Conservation (phyloP, 2,797 vertebrate genomes). For the Clarias pachynema region DNA sequence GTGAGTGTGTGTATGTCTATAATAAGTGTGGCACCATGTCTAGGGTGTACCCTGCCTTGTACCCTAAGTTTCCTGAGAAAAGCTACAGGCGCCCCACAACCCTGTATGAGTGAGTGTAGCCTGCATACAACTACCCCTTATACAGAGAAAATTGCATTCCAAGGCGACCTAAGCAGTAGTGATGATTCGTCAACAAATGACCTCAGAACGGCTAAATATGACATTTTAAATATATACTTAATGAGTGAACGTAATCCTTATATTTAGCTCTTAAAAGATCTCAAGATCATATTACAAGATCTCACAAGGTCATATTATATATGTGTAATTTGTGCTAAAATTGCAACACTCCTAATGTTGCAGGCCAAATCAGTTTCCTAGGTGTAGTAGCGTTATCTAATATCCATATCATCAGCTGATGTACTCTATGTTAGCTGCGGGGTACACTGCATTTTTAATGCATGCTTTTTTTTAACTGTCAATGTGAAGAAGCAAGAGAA, state of each 20-base stretch:
- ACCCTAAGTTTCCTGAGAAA: too few relatives aligned
- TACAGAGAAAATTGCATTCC: background rate
- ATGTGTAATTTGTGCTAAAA: background rate
- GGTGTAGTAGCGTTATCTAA: background rate
- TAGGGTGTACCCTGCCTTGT: too few relatives aligned
- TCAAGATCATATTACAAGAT: too few relatives aligned
- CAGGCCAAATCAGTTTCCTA: background rate
- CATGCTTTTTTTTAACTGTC: background rate
- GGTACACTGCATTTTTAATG: constrained; percentile 3
- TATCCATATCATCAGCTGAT: background rate
- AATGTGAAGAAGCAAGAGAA: background rate
- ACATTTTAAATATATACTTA: background rate
- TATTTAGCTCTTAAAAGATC: background rate
- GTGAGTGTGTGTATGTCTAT: too few relatives aligned
- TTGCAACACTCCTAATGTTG: background rate
- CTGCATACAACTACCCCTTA: background rate
- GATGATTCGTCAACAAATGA: background rate
- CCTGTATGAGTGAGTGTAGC: background rate
- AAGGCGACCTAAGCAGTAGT: background rate
- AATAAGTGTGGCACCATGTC: too few relatives aligned
- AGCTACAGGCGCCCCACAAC: too few relatives aligned
- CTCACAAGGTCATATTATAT: too few relatives aligned
- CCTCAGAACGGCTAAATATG: background rate
- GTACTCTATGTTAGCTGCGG: background rate
- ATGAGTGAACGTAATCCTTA: background rate